Conservation (phyloP, 92 coral and sea anemone genomes). For the Umimayanthus chanpuru region DNA sequence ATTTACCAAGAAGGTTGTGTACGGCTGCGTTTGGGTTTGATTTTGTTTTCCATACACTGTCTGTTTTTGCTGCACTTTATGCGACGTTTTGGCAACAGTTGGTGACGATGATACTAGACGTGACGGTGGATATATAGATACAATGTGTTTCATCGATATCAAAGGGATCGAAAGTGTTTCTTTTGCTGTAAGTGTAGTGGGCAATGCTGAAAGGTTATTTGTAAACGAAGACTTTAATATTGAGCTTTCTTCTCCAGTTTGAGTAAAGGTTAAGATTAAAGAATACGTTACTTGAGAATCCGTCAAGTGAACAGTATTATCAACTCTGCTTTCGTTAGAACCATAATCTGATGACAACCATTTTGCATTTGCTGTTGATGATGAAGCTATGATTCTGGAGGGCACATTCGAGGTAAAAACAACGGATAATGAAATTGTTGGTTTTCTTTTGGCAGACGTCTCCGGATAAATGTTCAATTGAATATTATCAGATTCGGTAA, state of each 20-base stretch:
- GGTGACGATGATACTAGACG: background rate
- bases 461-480: too few species aligned
- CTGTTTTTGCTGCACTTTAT: background rate
- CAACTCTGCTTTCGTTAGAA: background rate
- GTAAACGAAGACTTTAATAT: background rate
- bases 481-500: too few species aligned
- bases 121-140: background rate
- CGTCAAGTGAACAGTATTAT: too few species aligned
- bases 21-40: background rate
- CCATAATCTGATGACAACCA: background rate
- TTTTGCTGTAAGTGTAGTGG: background rate
- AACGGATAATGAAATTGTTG: too few species aligned
- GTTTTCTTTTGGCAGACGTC: too few species aligned
- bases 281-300: background rate
- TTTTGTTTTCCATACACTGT: too few species aligned
- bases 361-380: background rate
- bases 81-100: background rate
- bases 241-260: too few species aligned
- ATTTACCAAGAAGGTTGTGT: too few species aligned
- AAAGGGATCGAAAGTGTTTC: background rate
- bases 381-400: background rate
- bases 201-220: background rate
- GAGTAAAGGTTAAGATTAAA: too few species aligned
- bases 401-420: background rate
- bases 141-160: background rate